These are phyloP conservation scores for Tubulanus polymorphus DNA, from an alignment of 2,888 invertebrate genomes.

Conservation along the genomic window DNA sequence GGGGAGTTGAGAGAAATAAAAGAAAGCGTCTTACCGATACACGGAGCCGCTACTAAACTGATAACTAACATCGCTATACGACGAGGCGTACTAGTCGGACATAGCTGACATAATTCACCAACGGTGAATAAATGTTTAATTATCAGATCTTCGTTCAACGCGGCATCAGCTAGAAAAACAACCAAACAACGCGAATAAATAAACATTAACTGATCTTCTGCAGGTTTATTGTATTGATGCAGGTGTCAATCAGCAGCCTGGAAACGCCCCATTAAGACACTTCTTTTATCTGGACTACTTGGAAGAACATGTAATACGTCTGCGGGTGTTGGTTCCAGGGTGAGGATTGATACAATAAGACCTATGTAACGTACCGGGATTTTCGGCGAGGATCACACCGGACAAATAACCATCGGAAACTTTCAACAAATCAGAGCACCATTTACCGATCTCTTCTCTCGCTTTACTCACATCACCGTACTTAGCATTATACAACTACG, in stretches of 20 bases:
- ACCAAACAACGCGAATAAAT: not conserved
- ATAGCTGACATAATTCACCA: conserved; percentile 53
- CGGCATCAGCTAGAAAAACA: conserved; percentile 20
- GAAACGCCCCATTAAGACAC: no score
- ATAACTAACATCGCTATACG: conserved; percentile 52
- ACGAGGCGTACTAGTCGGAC: conserved; percentile 50
- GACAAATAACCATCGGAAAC: conserved; percentile 46
- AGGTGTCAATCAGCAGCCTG: no score
- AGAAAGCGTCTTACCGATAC: conserved; percentile 16
- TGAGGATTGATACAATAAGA: no score
- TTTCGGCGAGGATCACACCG: conserved; percentile 34
- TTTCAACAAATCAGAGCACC: conserved; percentile 36
- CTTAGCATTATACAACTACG: conserved; percentile 30
- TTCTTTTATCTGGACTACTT: no score
- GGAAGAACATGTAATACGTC: no score
- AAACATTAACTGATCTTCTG: no score
- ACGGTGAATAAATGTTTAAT: conserved; percentile 52
- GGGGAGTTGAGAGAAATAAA: no score
- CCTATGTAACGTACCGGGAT: conserved; percentile 21
- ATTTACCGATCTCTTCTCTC: conserved; percentile 20
- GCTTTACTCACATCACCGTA: conserved; percentile 18
- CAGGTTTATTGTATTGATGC: no score
- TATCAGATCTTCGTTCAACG: conserved; percentile 43
- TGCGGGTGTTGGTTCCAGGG: no score
- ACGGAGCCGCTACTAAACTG: conserved; percentile 48